A percentile compares a stretch with the other conserved stretches of the same genome.
phyloP scores from a whole-genome alignment of 2,888 invertebrate genomes.

The Epistrophe eligans region DNA sequence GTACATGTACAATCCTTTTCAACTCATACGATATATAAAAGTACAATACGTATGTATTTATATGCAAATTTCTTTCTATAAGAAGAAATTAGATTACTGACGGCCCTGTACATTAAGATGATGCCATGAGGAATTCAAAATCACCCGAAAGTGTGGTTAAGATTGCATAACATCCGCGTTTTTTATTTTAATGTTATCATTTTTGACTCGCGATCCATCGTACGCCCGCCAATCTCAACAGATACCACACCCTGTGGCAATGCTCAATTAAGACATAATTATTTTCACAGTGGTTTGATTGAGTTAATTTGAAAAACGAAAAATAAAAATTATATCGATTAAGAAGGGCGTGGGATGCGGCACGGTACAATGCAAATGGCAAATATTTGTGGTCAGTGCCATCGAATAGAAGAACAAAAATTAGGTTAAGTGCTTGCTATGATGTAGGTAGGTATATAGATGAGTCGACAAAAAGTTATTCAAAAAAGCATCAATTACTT shows the following conservation, averaged over 20 bases:
- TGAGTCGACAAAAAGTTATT: conserved; percentile 60
- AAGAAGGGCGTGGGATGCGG: conserved; percentile 70
- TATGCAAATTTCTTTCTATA: background rate
- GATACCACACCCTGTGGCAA: conserved; percentile 66
- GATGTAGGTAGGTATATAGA: conserved; percentile 5
- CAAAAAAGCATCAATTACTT: conserved; percentile 58
- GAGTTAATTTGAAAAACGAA: conserved; percentile 68
- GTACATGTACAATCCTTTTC: no score
- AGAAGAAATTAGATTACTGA: background rate
- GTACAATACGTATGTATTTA: no score
- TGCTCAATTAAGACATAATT: conserved; percentile 74
- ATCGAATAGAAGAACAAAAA: conserved; percentile 44
- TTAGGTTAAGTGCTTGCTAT: conserved; percentile 61
- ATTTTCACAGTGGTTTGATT: conserved; percentile 70
- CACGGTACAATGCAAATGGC: conserved; percentile 41
- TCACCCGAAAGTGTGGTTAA: conserved; percentile 43
- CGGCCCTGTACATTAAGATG: conserved; percentile 12
- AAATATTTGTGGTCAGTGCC: conserved; percentile 65
- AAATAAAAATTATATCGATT: conserved; percentile 55
- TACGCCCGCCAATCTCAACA: conserved; percentile 12
- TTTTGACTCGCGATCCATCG: conserved; percentile 42
- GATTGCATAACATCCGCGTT: conserved; percentile 73
- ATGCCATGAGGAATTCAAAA: background rate
- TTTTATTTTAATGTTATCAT: conserved; percentile 59
- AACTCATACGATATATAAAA: no score